phyloP scores from a whole-genome alignment of 2,113 vertebrate genomes.

The Macquaria ambigua region DNA sequence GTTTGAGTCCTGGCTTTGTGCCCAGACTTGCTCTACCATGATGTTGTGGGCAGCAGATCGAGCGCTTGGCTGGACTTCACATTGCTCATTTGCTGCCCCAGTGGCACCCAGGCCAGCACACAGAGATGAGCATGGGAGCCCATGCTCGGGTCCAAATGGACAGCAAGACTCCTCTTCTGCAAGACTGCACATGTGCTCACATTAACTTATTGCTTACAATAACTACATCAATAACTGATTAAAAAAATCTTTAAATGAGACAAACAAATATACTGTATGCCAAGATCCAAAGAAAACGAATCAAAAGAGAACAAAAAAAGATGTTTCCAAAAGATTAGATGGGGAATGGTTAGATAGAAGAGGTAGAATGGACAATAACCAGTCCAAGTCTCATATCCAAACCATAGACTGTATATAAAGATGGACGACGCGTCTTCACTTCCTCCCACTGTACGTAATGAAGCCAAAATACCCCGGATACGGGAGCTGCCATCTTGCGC shows the following conservation, averaged over 20 bases:
- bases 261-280: background rate
- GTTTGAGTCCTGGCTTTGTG: conserved; percentile 57
- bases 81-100: conserved; percentile 70
- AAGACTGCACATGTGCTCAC: background rate
- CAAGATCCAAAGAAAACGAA: background rate
- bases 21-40: conserved; percentile 58
- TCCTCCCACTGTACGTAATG: too few relatives aligned
- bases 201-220: background rate
- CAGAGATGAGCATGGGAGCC: conserved; percentile 39
- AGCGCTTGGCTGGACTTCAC: conserved; percentile 68
- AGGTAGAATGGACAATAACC: background rate
- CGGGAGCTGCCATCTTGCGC: too few relatives aligned
- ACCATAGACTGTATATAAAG: too few relatives aligned
- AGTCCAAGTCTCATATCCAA: background rate
- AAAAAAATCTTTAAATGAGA: background rate
- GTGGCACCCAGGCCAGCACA: conserved; percentile 44
- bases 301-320: background rate
- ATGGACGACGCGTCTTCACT: too few relatives aligned
- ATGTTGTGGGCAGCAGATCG: conserved; percentile 66
- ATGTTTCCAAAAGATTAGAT: background rate
- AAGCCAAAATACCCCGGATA: too few relatives aligned
- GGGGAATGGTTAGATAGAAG: background rate
- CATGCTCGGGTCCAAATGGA: background rate
- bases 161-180: background rate
- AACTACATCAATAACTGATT: background rate